Evolutionary conservation across 1,140 invertebrate genomes (phyloP).

Genomic region (Atta colombica): DNA sequence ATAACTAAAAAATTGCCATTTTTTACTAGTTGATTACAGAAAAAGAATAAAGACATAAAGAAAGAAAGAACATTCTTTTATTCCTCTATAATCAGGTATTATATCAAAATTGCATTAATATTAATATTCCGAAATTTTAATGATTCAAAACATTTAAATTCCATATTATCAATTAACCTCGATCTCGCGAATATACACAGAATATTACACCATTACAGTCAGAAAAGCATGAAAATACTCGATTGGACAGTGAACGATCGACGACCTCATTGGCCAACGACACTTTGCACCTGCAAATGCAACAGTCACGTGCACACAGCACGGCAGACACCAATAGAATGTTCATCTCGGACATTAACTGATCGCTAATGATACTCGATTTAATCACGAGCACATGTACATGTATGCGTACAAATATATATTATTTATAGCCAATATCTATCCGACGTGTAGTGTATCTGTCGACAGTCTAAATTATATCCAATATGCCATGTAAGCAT

Average conservation of each 20-base stretch:
- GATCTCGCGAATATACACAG: conserved; percentile 48
- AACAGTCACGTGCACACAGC: conserved; percentile 27
- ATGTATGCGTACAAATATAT: not conserved
- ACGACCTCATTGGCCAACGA: conserved; percentile 47
- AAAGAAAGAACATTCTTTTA: too few relatives aligned
- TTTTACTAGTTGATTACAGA: too few relatives aligned
- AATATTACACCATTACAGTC: conserved; percentile 6
- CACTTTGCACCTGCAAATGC: conserved; percentile 49
- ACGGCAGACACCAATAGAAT: conserved; percentile 16
- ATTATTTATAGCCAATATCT: conserved; percentile 31
- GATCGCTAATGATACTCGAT: conserved; percentile 51
- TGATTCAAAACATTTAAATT: too few relatives aligned
- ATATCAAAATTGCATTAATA: too few relatives aligned
- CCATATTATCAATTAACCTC: conserved; percentile 73
- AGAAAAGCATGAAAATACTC: conserved; percentile 56
- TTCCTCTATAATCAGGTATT: too few relatives aligned
- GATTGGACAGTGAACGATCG: conserved; percentile 74
- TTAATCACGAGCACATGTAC: conserved; percentile 2
- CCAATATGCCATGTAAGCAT: not conserved
- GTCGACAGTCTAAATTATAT: conserved; percentile 29
- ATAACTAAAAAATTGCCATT: too few relatives aligned
- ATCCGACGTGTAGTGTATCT: not conserved
- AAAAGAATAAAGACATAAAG: too few relatives aligned
- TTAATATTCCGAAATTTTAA: too few relatives aligned
- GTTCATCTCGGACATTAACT: conserved; percentile 32